Conservation (phyloP, 2,888 invertebrate genomes). For the Saturnia pavonia region DNA sequence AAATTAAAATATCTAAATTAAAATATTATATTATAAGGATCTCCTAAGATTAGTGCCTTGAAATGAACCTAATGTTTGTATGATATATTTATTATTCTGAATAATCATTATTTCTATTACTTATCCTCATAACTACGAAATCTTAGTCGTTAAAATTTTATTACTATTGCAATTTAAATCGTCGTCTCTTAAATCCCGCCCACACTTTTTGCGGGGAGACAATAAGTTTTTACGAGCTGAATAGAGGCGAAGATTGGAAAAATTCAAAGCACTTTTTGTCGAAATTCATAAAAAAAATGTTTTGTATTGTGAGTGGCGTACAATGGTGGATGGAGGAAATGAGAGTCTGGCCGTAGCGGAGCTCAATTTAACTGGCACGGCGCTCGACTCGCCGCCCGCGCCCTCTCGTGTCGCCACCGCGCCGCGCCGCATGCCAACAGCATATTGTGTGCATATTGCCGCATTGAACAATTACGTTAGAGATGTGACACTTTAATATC, state of each 20-base stretch:
- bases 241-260: conserved; percentile 79
- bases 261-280: conserved; percentile 79
- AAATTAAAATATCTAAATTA: too few relatives aligned
- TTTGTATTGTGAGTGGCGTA: conserved; percentile 79
- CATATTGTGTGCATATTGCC: conserved; percentile 50
- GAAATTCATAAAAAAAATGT: conserved; percentile 78
- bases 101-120: not conserved
- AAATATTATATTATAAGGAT: too few relatives aligned
- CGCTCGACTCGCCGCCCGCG: conserved; percentile 49
- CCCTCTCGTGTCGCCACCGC: conserved; percentile 29
- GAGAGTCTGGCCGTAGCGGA: conserved; percentile 76
- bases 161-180: conserved; percentile 44
- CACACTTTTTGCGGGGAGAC: conserved; percentile 62
- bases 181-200: conserved; percentile 46
- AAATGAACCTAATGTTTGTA: not conserved
- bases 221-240: conserved; percentile 74
- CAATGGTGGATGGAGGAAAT: conserved; percentile 79
- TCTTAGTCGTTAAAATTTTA: conserved; percentile 49
- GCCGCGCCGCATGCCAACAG: conserved; percentile 30
- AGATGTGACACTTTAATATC: conserved; percentile 44
- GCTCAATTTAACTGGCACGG: conserved; percentile 78
- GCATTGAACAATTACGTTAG: conserved; percentile 53
- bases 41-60: too few relatives aligned
- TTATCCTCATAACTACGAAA: not conserved
- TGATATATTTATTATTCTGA: not conserved